These are phyloP conservation scores for Calycopis cecrops DNA, from an alignment of 1,140 invertebrate genomes.

Conservation along the genomic window DNA sequence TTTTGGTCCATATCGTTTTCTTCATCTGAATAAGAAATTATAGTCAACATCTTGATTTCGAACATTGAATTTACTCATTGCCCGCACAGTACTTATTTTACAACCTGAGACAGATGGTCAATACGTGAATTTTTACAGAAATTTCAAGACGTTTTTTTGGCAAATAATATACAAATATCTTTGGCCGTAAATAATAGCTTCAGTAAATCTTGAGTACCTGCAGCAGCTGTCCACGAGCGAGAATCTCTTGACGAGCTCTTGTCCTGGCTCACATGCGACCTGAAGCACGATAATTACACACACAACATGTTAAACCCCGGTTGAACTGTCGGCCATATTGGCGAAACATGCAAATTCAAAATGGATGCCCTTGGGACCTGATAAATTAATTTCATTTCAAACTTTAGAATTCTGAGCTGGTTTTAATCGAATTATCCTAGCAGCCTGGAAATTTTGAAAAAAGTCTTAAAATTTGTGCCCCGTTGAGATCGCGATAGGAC, in stretches of 20 bases:
- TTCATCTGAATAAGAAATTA: no score
- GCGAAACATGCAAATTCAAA: neutral
- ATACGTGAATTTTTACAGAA: no score
- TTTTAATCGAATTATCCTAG: neutral
- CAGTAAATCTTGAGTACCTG: constrained; percentile 56
- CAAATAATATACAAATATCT: constrained; percentile 15
- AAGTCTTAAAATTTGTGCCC: constrained; percentile 2
- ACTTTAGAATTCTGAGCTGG: neutral
- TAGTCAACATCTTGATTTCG: no score
- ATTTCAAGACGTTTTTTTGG: no score
- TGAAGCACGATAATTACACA: constrained; percentile 54
- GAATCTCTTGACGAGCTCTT: constrained; percentile 54
- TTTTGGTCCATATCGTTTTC: no score
- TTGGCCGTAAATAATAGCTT: constrained; percentile 24
- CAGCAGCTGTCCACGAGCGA: constrained; percentile 49
- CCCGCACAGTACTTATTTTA: no score
- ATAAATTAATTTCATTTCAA: neutral
- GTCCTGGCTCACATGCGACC: constrained; percentile 66
- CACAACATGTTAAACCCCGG: constrained; percentile 20
- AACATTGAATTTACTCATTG: no score
- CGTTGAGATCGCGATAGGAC: neutral
- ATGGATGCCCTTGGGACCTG: neutral
- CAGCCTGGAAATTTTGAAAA: constrained; percentile 16
- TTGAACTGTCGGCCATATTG: neutral
- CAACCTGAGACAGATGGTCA: no score